Base-by-base conservation (phyloP, 2,113 vertebrate genomes). In the Lepidiolamprologus cunningtoni region DNA sequence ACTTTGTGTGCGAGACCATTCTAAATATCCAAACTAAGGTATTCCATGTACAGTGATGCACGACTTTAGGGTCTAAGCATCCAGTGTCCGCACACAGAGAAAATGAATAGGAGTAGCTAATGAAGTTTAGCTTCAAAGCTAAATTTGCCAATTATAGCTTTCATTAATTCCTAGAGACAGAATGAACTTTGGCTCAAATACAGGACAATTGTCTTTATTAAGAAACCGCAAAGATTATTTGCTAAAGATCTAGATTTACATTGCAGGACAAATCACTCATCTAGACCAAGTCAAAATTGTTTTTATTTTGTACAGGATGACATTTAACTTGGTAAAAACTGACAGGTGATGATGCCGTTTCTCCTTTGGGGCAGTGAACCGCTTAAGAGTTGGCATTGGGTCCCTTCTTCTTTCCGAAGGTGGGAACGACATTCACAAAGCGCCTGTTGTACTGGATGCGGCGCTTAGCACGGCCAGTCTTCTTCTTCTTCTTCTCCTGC, bases 401-500 rank as follows among this genome's bases (percentile, higher is more conserved):
- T 52, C 96, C 97, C 96, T 97, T 97, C 96, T 97, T 97, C 96
- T 97, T 97, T 86, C 97, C 97, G 11, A 97, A 97, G 83, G 95
- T 96, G 84, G 96, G 96, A 76, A 97, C 97, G 37, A 97, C 96
- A 1, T 97, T 97, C 42, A 97, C 96, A 17, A 97, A 97, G 88
- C 97, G 96, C 12, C 96, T 94, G 95, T 97, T 97, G 96, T 97
- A 97, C 95, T 97, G 97, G 87, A 97, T 97, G 42, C 97, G 97
- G 47, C 97, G 96, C 96, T 97, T 97, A 2, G 97, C 97, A 5
- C 97, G 97, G 58, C 97, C 97, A 1, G 97, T 97, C 95, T 96
- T 97, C 96, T 97, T 97, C 7, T 97, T 97, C 92, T 97, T 97
- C 89, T 97, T 97, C 92, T 97, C 97, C 92, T 97, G 97, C 89